Base-by-base conservation (phyloP, 2,113 vertebrate species). In the Notarius lentiginosus region DNA sequence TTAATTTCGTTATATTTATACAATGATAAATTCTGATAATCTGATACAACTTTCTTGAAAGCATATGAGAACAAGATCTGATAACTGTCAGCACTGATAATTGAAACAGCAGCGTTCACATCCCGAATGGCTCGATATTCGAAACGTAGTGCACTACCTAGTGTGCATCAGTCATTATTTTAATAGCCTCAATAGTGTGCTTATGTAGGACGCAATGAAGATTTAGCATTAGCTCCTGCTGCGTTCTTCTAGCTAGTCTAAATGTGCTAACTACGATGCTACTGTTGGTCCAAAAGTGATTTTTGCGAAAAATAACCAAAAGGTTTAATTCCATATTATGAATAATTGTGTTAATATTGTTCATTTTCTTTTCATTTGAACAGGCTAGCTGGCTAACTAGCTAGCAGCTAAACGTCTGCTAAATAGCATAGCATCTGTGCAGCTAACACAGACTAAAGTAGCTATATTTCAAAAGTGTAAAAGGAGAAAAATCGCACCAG, bases 341-440 rank as follows among this genome's bases (percentile, higher is more conserved):
- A 41, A 80, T 22, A 61, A 41, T 61, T 30, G 2, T 61, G 2
- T 41, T 14, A 11, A 80, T 41, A 80, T 18, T 17, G 5, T 20
- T 53, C 15, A 4, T n/a, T 51, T 68, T 27, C 0, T 70, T 30
- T 11, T 55, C 56, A 55, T 24, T 49, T n/a, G 15, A 68, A 87
- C 80, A 70, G 76, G 17, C 75, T 81, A 70, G 49, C 76, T 49
- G 81, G 70, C 68, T 41, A 82, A 60, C 79, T 79, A 79, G 24
- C 41, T 41, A 34, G 30, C 30, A 61, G 47, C 60, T 47, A 47
- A 79, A 70, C 53, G 14, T 70, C 76, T 53, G 56, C 73, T 88
- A 81, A 30, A 80, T 82, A 82, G 75, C 87, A 61, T 77, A 56
- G 76, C 24, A 56, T 24, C 70, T 12, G 5, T 7, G 20, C 79